Conservation (phyloP, 2,797 vertebrate species). For the Zonotrichia albicollis region DNA sequence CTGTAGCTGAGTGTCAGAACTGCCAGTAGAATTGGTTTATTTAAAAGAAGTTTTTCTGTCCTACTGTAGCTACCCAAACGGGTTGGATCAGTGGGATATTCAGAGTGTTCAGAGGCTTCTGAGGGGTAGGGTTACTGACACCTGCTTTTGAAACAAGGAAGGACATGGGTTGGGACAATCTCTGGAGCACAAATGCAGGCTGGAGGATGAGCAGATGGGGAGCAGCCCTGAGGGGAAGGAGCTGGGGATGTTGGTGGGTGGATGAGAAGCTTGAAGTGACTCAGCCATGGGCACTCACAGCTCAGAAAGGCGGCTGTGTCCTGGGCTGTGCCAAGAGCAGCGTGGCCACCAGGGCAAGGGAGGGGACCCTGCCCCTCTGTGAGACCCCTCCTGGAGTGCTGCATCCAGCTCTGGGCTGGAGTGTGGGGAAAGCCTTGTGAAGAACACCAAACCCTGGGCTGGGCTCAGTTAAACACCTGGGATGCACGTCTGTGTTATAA, state of each 20-base stretch:
- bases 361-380: not conserved
- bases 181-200: not conserved
- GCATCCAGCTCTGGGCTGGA: not conserved
- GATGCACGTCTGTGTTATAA: not conserved
- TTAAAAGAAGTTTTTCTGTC: not conserved
- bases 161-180: not conserved
- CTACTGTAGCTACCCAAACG: not conserved
- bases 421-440: not conserved
- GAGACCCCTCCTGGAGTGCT: not conserved
- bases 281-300: not conserved
- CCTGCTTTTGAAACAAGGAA: not conserved
- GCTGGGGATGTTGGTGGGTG: not conserved
- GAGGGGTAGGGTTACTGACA: not conserved
- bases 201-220: not conserved
- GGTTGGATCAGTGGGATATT: not conserved
- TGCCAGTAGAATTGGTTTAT: not conserved
- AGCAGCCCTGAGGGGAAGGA: not conserved
- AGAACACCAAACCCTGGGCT: not conserved
- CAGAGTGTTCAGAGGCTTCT: not conserved
- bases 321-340: not conserved
- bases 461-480: not conserved
- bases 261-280: not conserved
- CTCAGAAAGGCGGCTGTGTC: not conserved
- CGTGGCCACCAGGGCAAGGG: accelerated
- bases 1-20: not conserved